Percentiles rank a stretch among this genome's conserved stretches.
These are phyloP conservation scores for Aepyceros melampus DNA, from an alignment of 2,113 vertebrate species.

Conservation along the genomic window DNA sequence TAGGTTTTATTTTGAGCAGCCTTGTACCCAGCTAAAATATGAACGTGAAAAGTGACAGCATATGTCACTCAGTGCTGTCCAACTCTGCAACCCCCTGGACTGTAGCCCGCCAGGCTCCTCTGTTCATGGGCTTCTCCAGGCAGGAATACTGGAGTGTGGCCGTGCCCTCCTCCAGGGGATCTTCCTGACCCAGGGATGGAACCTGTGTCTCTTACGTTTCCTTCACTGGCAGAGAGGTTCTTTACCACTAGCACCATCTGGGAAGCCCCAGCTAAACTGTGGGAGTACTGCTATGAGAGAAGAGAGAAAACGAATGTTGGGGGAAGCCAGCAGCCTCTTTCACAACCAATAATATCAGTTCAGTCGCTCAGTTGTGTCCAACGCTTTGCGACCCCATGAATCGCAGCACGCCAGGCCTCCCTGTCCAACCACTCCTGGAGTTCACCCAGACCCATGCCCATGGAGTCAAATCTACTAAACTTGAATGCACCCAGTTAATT, in stretches of 20 bases:
- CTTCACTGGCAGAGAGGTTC: not conserved
- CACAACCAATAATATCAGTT: accelerated
- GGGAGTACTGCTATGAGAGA: accelerated
- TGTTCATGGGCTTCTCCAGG: not conserved
- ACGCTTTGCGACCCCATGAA: too few relatives aligned
- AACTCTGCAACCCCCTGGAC: not conserved
- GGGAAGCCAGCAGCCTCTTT: accelerated
- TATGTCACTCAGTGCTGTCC: not conserved
- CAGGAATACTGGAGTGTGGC: not conserved
- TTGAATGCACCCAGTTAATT: accelerated
- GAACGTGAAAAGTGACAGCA: not conserved
- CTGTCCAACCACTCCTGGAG: too few relatives aligned
- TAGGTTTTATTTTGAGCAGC: too few relatives aligned
- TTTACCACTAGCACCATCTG: accelerated
- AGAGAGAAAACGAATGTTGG: not conserved
- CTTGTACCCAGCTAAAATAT: not conserved
- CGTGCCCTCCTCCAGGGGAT: not conserved
- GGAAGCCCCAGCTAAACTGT: not conserved
- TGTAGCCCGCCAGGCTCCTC: not conserved
- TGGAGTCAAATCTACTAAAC: not conserved
- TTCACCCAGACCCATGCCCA: too few relatives aligned
- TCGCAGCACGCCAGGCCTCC: too few relatives aligned
- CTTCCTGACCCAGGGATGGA: not conserved
- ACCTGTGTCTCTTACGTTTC: not conserved
- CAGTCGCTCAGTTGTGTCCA: too few relatives aligned